Evolutionary conservation across 2,888 invertebrate species (phyloP), one percentile per base, ranked within the genome.

Genomic region (Orchesellides sinensis): DNA sequence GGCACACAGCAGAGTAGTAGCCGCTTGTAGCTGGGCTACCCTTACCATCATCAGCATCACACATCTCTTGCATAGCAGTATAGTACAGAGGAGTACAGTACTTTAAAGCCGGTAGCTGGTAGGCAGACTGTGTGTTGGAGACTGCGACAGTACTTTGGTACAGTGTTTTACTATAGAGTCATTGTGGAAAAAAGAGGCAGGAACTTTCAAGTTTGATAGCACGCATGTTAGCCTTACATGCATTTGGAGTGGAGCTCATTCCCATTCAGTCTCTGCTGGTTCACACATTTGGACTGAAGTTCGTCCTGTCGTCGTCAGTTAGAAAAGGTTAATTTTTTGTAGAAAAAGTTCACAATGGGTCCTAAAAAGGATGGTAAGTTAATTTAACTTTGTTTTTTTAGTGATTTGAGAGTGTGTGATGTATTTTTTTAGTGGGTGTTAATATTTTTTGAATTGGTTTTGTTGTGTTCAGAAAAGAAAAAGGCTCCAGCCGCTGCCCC

Each of bases 401-500:
- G 40, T 65, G 59, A 32, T 56, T 40, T 8, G 2, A 40, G 8
- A 61, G 19, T 61, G 12, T 56, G 45, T 45, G 17, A 32, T 40
- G 10, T 49, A 12, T 17, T 52, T 27, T 35, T 49, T 27, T 19
- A 14, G 21, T 19, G 52, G 17, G 23, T 68, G n/a, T 49, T 12
- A 23, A 6, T 23, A 45, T 72, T 59, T 45, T 32, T 56, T 19
- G 49, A 32, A 21, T 12, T 21, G n/a, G n/a, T n/a, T 52, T 52
- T 52, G 5, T 35, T 2, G 14, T 17, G 72, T 72, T 10, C 45
- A 77, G 66, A 84, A 25, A 72, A 83, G 54, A 91, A 89, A 1
- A 92, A 92, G 10, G 88, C 88, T 17, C 92, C 92, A 61, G 88
- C 88, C 73, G 92, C 92, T 65, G 88, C 88, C 66, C 88, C 88